Percentiles rank a stretch among this genome's conserved stretches.
These are phyloP conservation scores for Oriolus oriolus DNA, from an alignment of 2,113 vertebrate species.

Conservation along the genomic window DNA sequence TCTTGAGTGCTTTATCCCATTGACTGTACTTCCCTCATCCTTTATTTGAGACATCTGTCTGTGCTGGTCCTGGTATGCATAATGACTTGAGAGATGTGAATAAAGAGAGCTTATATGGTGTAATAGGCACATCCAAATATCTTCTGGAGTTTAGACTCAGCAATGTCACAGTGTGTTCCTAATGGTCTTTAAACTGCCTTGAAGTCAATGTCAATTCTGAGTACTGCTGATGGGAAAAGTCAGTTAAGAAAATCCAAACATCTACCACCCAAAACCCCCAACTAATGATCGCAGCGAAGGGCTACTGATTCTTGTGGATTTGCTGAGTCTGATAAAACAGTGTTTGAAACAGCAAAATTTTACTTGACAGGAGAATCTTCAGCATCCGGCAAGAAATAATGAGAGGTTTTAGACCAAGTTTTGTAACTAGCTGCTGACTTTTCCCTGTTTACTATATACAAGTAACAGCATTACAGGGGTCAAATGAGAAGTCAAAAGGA, in stretches of 20 bases:
- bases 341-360: background rate
- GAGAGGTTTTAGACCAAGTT: background rate
- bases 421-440: background rate
- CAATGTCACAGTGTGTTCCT: background rate
- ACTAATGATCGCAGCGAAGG: background rate
- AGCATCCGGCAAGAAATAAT: background rate
- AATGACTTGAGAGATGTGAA: background rate
- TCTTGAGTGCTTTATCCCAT: background rate
- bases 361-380: background rate
- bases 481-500: background rate
- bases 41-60: slow-evolving; percentile 25
- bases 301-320: background rate
- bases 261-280: background rate
- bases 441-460: background rate
- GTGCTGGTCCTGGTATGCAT: background rate
- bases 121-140: background rate
- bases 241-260: background rate
- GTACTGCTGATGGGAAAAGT: background rate
- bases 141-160: background rate
- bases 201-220: background rate
- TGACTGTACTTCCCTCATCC: background rate
- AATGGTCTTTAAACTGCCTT: slow-evolving; percentile 2
- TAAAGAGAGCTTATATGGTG: background rate
- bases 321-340: background rate
- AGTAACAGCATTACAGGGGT: background rate